Base-by-base conservation (phyloP, 2,797 vertebrate genomes). In the Furcifer pardalis region DNA sequence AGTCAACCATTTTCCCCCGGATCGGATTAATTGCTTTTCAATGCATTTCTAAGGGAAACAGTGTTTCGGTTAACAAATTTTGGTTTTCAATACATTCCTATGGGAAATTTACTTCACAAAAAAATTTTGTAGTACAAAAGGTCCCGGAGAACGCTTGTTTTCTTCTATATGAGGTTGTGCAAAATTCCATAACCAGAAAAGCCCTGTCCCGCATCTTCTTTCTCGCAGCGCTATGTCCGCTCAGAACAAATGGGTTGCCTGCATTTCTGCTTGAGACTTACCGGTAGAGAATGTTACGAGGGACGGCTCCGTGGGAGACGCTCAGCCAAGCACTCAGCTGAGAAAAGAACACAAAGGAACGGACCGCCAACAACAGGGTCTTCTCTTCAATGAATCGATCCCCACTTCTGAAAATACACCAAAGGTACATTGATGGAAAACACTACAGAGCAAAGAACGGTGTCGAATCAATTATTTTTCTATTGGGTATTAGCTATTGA, bases 281-380 rank as follows among this genome's bases (percentile, higher is more conserved):
- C 99, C 99, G 98, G 96, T 99, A 99, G 71, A 99, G 96, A 96
- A 99, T 99, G 95, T 99, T 99, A 92, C 98, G 96, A 94, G 98
- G 99, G 92, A 98, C 97, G 92, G 98, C 97, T 95, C 99, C 99
- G 87, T 99, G 99, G 66, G 98, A 99, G 93, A 98, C 98, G 80
- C 99, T 99, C 92, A 99, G 96, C 98, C 98, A 99, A 6, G 99
- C 99, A 1, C 99, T 99, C 92, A 99, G 97, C 95, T 99, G 99
- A 87, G 99, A 99, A 96, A 99, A 99, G 95, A 99, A 99, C 88
- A 99, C 98, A 86, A 98, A 99, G 56, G 99, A 99, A 87, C 98
- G 98, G 72, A 99, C 97, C 60, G 99, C 98, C 95, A 99, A 84
- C 83, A 99, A 94, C 85, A 99, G 96, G 3, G 98, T 98, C 95